phyloP scores from a whole-genome alignment of 1,140 invertebrate species.

The Nasonia longicornis region DNA sequence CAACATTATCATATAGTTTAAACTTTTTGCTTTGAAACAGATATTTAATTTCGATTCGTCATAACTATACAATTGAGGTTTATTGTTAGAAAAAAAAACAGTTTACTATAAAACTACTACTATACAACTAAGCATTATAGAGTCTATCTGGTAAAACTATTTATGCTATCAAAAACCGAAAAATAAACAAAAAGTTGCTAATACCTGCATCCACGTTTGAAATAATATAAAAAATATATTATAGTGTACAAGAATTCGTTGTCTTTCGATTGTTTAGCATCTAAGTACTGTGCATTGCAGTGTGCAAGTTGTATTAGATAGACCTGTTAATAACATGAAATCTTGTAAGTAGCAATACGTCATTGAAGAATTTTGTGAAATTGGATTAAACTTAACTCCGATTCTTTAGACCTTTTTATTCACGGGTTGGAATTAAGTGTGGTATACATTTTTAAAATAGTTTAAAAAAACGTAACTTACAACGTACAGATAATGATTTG shows the following conservation, averaged over 20 bases:
- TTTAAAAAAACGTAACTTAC: not conserved
- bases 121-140: too few species aligned
- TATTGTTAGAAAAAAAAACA: too few species aligned
- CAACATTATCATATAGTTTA: not conserved
- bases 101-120: too few species aligned
- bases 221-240: slow-evolving; percentile 12
- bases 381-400: slow-evolving; percentile 5
- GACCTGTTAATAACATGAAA: slow-evolving; percentile 12
- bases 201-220: not conserved
- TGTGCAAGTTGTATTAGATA: slow-evolving; percentile 9
- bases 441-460: slow-evolving; percentile 11
- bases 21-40: not conserved
- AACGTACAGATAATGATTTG: not conserved
- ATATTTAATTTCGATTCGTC: too few species aligned
- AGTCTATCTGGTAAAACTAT: not conserved
- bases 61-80: too few species aligned
- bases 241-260: not conserved
- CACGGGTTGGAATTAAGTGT: slow-evolving; percentile 17
- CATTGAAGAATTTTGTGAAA: not conserved
- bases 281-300: slow-evolving; percentile 13
- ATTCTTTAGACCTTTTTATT: not conserved
- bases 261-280: slow-evolving; percentile 14
- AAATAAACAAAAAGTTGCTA: slow-evolving; percentile 5
- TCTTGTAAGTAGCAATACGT: slow-evolving; percentile 14
- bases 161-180: not conserved